A percentile compares a stretch with the other conserved stretches of the same genome.
Evolutionary conservation across 1,140 invertebrate genomes (phyloP).

Genomic region (Drosophila trapezifrons): DNA sequence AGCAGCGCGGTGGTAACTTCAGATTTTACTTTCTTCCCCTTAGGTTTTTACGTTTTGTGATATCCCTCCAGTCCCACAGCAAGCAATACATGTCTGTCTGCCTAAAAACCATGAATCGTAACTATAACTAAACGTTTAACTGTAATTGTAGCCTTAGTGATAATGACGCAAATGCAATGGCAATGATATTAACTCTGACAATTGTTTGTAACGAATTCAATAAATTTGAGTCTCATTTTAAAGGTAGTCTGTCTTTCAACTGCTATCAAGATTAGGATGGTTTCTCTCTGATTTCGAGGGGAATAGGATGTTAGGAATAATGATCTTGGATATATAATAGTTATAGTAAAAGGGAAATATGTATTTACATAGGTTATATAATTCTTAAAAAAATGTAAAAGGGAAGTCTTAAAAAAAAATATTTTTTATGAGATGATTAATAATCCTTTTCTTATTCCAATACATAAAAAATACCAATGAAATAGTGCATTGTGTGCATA

Average conservation of each 20-base stretch:
- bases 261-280: neutral
- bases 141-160: conserved; percentile 41
- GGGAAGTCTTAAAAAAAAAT: neutral
- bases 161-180: conserved; percentile 40
- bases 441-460: too few species aligned
- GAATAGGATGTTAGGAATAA: neutral
- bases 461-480: too few species aligned
- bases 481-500: too few species aligned
- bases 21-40: conserved; percentile 41
- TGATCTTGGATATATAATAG: too few species aligned
- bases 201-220: conserved; percentile 38
- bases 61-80: conserved; percentile 50
- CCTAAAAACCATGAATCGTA: conserved; percentile 20
- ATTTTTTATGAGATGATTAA: too few species aligned
- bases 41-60: conserved; percentile 57
- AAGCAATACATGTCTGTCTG: conserved; percentile 43
- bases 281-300: neutral
- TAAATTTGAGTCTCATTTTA: conserved; percentile 48
- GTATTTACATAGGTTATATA: too few species aligned
- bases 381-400: neutral
- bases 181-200: conserved; percentile 43
- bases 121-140: conserved; percentile 38
- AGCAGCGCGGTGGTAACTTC: conserved; percentile 8
- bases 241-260: too few species aligned
- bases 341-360: neutral